Evolutionary conservation across 1,140 invertebrate species (phyloP), one percentile per base, ranked within the genome.

Genomic region (Lycorma delicatula): DNA sequence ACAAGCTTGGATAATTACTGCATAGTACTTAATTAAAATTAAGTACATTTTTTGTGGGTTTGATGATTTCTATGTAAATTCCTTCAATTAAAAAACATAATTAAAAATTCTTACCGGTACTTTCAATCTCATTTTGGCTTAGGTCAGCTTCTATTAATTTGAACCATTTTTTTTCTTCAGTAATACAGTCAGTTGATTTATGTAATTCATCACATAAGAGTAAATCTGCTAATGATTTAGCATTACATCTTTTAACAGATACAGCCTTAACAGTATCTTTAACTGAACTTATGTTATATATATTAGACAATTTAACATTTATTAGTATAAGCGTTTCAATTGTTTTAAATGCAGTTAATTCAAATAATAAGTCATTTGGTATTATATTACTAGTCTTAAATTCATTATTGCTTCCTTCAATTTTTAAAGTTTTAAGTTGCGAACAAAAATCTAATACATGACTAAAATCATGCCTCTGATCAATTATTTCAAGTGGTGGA

Each of bases 401-500:
- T 36, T 71, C 72, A 26, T 80, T 74, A 46, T 75, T 72, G 59
- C 77, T 84, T 1, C 88, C 87, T 67, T 83, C 75, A 9, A 95
- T 81, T 48, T 79, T 76, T 0, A 93, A 68, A 12, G 71, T 75
- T 18, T 75, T 77, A 7, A 93, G 67, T 64, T 87, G 83, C 1
- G 85, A 86, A 69, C 88, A 88, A 67, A 92, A 90, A 69, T 97
- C 93, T 53, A 97, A 69, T 5, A 96, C 83, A 68, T 95, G 89
- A 63, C 89, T 91, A 59, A 96, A 87, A 72, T 96, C 89, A 66
- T 83, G 84, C 66, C 77, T 76, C 70, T 79, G 80, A 63, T 82
- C 79, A 55, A 78, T 72, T 46, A 83, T 81, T 74, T 87, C 81
- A 49, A 81, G 74, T 2, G 81, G 76, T 18, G 91, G 87, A 70